These are phyloP conservation scores for Podarcis lilfordi DNA, from an alignment of 2,797 vertebrate species.

Conservation along the genomic window DNA sequence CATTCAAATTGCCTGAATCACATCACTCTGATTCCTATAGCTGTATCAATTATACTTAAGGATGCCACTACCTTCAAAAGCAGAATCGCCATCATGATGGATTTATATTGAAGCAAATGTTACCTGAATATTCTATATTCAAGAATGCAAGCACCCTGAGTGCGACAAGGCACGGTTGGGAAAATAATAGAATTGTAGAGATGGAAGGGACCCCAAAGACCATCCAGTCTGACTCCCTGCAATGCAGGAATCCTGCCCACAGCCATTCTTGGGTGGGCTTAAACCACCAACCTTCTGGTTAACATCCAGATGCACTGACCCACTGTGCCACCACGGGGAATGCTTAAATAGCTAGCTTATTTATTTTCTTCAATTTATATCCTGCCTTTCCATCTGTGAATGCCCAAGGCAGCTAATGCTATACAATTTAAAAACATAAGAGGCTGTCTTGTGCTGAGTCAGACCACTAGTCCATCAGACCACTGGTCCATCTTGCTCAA, in stretches of 20 bases:
- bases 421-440: neutral
- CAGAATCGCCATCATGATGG: neutral
- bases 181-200: no score
- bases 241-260: no score
- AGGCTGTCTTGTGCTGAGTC: no score
- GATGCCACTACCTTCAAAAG: neutral
- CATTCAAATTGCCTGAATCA: neutral
- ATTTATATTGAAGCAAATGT: neutral
- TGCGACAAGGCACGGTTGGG: neutral
- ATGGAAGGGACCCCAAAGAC: no score
- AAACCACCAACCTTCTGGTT: no score
- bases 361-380: neutral
- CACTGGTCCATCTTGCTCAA: no score
- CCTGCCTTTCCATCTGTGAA: neutral
- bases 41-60: neutral
- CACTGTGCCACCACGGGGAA: no score
- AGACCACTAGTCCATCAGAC: no score
- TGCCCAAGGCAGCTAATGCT: neutral
- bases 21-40: neutral
- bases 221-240: no score
- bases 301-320: no score
- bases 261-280: no score
- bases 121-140: neutral
- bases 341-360: neutral
- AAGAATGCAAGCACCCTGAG: no score